Conservation (phyloP, 2,113 vertebrate genomes). For the Hemiprocne comata region DNA sequence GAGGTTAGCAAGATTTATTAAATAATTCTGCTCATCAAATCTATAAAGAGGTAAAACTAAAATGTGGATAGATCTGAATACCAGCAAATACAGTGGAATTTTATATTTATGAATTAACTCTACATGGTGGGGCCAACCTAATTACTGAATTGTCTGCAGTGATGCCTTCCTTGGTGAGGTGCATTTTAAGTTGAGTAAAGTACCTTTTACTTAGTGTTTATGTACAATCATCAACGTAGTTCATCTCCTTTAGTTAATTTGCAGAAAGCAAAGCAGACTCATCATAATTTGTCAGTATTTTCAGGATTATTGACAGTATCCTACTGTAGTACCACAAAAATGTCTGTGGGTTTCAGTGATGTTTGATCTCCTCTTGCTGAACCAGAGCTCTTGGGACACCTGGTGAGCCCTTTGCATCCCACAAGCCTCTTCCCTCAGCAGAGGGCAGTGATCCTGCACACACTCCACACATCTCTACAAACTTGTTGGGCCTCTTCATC, state of each 20-base stretch:
- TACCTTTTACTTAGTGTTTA: background rate
- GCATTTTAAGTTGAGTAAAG: background rate
- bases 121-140: background rate
- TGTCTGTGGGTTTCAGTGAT: background rate
- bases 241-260: background rate
- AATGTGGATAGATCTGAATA: background rate
- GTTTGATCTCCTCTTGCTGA: background rate
- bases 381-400: background rate
- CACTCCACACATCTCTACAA: background rate
- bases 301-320: background rate
- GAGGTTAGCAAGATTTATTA: background rate
- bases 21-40: background rate
- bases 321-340: background rate
- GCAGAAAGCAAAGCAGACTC: background rate
- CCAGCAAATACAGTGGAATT: background rate
- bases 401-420: background rate
- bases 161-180: background rate
- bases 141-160: background rate
- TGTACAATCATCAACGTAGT: background rate
- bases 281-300: background rate
- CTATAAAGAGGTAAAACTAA: background rate
- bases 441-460: slow-evolving; percentile 19
- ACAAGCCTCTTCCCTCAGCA: background rate
- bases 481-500: background rate
- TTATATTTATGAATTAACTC: background rate